Conservation (phyloP, 2,113 vertebrate species). For the Microtus pennsylvanicus region DNA sequence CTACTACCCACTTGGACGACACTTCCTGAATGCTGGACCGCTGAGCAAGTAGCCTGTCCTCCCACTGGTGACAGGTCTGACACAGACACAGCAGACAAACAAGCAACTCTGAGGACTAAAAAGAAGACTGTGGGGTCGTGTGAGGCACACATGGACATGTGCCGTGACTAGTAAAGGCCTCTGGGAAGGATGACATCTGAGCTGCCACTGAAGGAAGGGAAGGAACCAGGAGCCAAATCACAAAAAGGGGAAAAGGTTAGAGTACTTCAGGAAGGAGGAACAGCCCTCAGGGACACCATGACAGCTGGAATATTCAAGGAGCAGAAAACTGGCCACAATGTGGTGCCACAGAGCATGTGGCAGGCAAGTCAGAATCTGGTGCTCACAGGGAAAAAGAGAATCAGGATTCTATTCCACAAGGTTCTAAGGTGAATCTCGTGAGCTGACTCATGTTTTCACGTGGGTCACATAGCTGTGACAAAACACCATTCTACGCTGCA, state of each 20-base stretch:
- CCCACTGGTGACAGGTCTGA: background rate
- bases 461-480: background rate
- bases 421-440: background rate
- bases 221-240: background rate
- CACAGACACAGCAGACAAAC: background rate
- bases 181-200: conserved; percentile 19
- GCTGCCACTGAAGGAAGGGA: background rate
- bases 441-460: background rate
- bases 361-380: background rate
- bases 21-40: background rate
- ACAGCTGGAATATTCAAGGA: background rate
- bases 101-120: background rate
- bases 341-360: background rate
- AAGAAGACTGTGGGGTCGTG: background rate
- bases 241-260: background rate
- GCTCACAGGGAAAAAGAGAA: background rate
- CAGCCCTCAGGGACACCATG: background rate
- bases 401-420: background rate
- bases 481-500: background rate
- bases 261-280: background rate
- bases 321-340: background rate
- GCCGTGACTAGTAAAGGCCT: background rate
- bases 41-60: background rate
- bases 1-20: background rate
- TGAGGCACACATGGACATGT: background rate